A percentile compares a stretch with the other conserved stretches of the same genome.
Evolutionary conservation across 35 echinoderm and acorn worm genomes (phyloP).

Genomic region (Lytechinus variegatus): DNA sequence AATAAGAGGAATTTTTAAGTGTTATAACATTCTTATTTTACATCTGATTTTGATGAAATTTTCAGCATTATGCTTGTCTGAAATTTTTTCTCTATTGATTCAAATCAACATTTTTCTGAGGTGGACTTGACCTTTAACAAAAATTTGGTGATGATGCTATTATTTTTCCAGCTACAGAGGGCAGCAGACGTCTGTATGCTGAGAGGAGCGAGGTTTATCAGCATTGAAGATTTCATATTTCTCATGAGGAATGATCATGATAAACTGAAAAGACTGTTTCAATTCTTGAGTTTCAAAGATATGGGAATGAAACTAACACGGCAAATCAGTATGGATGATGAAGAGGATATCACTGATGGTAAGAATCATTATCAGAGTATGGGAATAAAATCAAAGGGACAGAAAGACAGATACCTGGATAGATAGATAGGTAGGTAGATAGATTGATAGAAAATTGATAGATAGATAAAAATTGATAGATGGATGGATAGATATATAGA

Average conservation of each 20-base stretch:
- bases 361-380: background rate
- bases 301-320: conserved; percentile 59
- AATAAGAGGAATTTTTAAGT: no score
- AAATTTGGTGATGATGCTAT: background rate
- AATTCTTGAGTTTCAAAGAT: conserved; percentile 88
- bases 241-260: conserved; percentile 78
- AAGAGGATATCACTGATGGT: conserved; percentile 53
- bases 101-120: no score
- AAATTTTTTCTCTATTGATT: no score
- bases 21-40: no score
- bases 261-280: conserved; percentile 79
- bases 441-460: background rate
- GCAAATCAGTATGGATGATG: conserved; percentile 61
- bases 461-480: background rate
- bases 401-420: background rate
- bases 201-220: conserved; percentile 87
- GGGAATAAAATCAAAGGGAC: background rate
- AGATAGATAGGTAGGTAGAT: background rate
- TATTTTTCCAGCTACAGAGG: conserved; percentile 67
- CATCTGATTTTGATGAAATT: no score
- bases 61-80: no score
- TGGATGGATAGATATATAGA: no score
- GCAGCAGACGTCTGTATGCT: conserved; percentile 77
- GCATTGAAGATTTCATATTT: conserved; percentile 95
- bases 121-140: no score